Percentiles rank a stretch among this genome's conserved stretches.
Evolutionary conservation across 2,113 vertebrate species (phyloP).

Genomic region (Spea multiplicata): DNA sequence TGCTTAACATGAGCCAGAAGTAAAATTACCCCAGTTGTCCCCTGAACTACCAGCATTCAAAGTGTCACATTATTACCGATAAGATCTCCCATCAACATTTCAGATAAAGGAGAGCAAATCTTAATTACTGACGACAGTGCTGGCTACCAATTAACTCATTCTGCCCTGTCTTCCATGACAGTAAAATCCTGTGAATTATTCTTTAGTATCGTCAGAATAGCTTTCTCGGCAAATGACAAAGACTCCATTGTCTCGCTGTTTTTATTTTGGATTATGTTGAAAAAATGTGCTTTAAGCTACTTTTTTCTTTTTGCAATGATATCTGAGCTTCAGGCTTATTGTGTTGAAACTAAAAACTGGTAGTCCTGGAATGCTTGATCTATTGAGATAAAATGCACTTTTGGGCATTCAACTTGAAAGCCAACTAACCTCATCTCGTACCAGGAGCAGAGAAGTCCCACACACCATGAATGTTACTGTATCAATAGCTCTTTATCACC

Average conservation of each 20-base stretch:
- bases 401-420: neutral
- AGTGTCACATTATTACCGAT: no score
- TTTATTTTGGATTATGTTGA: conserved; percentile 29
- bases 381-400: conserved; percentile 29
- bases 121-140: no score
- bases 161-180: no score
- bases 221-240: neutral
- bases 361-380: conserved; percentile 27
- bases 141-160: no score
- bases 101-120: no score
- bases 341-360: conserved; percentile 26
- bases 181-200: no score
- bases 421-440: neutral
- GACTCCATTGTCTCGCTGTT: conserved; percentile 14
- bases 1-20: no score
- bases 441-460: neutral
- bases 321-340: conserved; percentile 21
- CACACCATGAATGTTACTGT: neutral
- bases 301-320: conserved; percentile 2
- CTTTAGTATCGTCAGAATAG: neutral
- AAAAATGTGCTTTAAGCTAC: conserved; percentile 23
- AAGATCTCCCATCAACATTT: no score
- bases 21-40: no score
- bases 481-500: neutral
- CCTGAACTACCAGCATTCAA: no score